Conservation (phyloP, 2,888 invertebrate genomes). For the Eilema caniola region DNA sequence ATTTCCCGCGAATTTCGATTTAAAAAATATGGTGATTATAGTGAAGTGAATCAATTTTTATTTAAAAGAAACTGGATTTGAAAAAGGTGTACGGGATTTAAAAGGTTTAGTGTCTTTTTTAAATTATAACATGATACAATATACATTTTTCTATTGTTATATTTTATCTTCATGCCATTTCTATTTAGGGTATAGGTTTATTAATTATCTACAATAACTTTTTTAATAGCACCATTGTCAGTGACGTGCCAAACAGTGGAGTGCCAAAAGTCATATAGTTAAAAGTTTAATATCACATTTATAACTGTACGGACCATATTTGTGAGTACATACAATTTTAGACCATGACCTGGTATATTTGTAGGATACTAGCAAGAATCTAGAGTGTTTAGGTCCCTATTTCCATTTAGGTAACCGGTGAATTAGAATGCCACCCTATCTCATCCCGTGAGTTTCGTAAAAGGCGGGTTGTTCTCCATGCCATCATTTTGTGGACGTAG, state of each 20-base stretch:
- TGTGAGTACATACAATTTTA: neutral
- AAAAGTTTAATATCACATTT: neutral
- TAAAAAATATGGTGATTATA: constrained; percentile 3
- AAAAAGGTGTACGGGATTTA: neutral
- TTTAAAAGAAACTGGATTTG: neutral
- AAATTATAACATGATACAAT: neutral
- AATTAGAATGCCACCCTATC: no score
- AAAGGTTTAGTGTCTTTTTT: neutral
- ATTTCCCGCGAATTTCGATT: neutral
- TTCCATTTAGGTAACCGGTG: no score
- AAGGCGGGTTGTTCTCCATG: no score
- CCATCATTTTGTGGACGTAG: no score
- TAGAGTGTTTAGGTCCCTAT: neutral
- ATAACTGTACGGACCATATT: neutral
- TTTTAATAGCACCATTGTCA: neutral
- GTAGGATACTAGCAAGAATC: neutral
- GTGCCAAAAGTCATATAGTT: constrained; percentile 8
- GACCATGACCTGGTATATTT: neutral
- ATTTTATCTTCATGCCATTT: constrained; percentile 8
- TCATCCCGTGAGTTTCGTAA: no score
- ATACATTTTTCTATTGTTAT: neutral
- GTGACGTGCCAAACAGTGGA: constrained; percentile 6
- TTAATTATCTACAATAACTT: neutral
- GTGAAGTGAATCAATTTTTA: constrained; percentile 22
- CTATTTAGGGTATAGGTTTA: neutral